phyloP scores from a whole-genome alignment of 2,797 vertebrate species.

The Hozukius guyotensis region DNA sequence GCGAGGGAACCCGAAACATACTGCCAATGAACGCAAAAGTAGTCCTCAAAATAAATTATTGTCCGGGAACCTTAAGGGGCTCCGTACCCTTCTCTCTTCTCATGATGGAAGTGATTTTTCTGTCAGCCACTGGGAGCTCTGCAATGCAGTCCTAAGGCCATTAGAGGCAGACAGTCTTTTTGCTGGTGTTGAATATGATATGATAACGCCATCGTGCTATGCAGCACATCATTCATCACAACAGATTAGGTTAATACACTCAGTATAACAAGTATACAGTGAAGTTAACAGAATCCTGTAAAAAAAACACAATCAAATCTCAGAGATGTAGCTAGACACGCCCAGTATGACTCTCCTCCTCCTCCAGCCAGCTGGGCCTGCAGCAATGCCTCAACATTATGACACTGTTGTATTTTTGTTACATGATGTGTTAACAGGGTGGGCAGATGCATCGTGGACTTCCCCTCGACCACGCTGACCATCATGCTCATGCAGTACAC shows the following conservation, averaged over 20 bases:
- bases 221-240: not conserved
- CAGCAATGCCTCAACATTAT: not conserved
- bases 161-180: not conserved
- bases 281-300: too few species aligned
- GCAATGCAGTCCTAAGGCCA: not conserved
- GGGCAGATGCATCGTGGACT: constrained; percentile 18
- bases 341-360: not conserved
- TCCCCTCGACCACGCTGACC: constrained; percentile 27
- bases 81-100: not conserved
- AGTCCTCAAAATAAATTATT: too few species aligned
- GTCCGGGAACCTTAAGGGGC: too few species aligned
- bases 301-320: not conserved
- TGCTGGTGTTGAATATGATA: not conserved
- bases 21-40: too few species aligned
- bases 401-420: constrained; percentile 16
- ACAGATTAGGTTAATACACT: not conserved
- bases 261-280: not conserved
- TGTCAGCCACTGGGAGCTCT: not conserved
- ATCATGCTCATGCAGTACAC: not conserved
- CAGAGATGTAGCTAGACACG: not conserved
- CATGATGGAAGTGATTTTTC: not conserved
- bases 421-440: constrained; percentile 28
- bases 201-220: not conserved
- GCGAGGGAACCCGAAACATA: too few species aligned
- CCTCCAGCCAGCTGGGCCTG: not conserved